Conservation (phyloP, 2,113 vertebrate genomes). For the Excalfactoria chinensis region DNA sequence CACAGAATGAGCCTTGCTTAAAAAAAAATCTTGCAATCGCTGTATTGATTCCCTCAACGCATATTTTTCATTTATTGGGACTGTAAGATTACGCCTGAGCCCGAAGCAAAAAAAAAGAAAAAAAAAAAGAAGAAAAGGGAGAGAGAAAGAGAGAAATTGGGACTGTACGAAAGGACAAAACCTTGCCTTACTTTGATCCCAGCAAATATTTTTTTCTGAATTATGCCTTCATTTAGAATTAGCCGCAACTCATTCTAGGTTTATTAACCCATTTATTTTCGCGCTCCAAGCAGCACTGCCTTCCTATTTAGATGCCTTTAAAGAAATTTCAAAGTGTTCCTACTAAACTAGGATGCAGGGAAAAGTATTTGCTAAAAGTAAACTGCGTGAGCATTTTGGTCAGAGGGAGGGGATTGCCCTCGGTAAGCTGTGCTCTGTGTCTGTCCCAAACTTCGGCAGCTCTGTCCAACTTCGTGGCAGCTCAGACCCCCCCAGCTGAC, state of each 20-base stretch:
- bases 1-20: neutral
- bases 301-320: neutral
- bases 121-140: neutral
- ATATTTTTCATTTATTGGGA: slow-evolving; percentile 49
- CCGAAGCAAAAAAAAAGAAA: neutral
- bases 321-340: neutral
- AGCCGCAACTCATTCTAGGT: neutral
- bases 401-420: neutral
- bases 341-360: neutral
- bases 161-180: neutral
- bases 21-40: neutral
- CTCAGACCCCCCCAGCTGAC: neutral
- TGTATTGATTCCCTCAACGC: slow-evolving; percentile 5
- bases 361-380: neutral
- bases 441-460: neutral
- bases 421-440: neutral
- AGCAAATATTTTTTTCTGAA: neutral
- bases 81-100: neutral
- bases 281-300: neutral
- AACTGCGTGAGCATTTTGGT: neutral
- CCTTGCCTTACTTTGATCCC: neutral
- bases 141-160: neutral
- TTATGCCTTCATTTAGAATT: neutral
- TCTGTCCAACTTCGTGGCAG: neutral
- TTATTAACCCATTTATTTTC: slow-evolving; percentile 7